Base-by-base conservation (phyloP, 1,140 invertebrate genomes). In the Ganaspis sp. region DNA sequence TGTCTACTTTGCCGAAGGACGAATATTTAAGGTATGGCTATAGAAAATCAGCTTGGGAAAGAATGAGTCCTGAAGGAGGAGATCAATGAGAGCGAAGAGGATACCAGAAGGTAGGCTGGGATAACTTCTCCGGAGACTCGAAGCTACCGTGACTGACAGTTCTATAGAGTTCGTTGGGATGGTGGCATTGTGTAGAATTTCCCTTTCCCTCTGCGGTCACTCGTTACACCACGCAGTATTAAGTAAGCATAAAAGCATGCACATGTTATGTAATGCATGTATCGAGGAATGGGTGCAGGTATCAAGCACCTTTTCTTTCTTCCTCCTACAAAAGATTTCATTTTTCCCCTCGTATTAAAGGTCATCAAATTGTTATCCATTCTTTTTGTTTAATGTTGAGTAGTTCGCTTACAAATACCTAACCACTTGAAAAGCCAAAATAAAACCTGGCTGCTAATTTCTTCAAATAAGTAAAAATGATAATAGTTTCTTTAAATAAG, bases 81-180 rank as follows among this genome's bases (percentile, higher is more conserved):
- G 76, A 80, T 80, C 73, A 82, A 70, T 73, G 78, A 76, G 58
- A 78, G 71, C 21, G 69, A 38, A 45, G 58, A 70, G 64, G 74
- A 49, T 76, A 78, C 78, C 73, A 71, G 74, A 70, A 70, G 74
- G 75, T 82, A 76, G 77, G 73, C 54, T 54, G 69, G 77, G 71
- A 81, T 81, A 84, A 80, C 84, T 81, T 86, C 83, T 83, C 81
- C 77, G 75, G 77, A 80, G 76, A 78, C 83, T 81, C 76, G 73
- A 70, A 80, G 75, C 71, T 49, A 49, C 45, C 81, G 70, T 90
- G 89, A 90, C 80, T 88, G 89, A 89, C 89, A 87, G 88, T 87
- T 90, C 89, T 90, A 89, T 90, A 87, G 87, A 84, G 83, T 85
- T 84, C 79, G 79, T 84, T 84, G 85, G 86, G 84, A 87, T 88